Percentiles rank a stretch among this genome's conserved stretches.
Evolutionary conservation across 2,797 vertebrate species (phyloP).

Genomic region (Tauraco hartlaubi): DNA sequence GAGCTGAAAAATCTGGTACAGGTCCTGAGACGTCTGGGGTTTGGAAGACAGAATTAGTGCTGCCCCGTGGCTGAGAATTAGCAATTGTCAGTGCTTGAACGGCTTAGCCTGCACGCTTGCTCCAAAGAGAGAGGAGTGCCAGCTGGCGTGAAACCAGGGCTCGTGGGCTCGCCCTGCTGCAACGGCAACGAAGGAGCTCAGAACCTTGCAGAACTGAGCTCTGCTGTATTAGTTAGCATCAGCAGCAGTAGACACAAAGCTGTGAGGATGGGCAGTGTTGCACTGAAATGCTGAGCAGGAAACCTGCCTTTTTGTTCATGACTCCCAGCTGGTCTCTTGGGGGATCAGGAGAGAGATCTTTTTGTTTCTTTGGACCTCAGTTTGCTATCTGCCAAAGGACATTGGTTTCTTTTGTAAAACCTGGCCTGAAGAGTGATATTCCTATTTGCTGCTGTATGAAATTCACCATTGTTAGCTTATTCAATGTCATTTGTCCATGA

Average conservation of each 20-base stretch:
- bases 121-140: background rate
- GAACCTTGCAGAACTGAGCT: background rate
- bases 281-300: background rate
- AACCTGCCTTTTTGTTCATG: background rate
- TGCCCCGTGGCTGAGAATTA: background rate
- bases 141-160: background rate
- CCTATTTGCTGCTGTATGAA: background rate
- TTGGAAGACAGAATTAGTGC: background rate
- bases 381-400: background rate
- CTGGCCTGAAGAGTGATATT: background rate
- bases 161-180: accelerated
- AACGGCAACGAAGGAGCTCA: background rate
- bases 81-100: background rate
- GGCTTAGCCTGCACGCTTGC: background rate
- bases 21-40: background rate
- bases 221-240: background rate
- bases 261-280: background rate
- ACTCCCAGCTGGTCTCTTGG: background rate
- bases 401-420: background rate
- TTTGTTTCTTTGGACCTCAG: background rate
- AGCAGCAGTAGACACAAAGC: accelerated
- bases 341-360: background rate
- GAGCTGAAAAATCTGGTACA: background rate
- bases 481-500: background rate
- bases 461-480: background rate